Evolutionary conservation across 2,797 vertebrate species (phyloP), one percentile per base, ranked within the genome.

Genomic region (Alauda arvensis): DNA sequence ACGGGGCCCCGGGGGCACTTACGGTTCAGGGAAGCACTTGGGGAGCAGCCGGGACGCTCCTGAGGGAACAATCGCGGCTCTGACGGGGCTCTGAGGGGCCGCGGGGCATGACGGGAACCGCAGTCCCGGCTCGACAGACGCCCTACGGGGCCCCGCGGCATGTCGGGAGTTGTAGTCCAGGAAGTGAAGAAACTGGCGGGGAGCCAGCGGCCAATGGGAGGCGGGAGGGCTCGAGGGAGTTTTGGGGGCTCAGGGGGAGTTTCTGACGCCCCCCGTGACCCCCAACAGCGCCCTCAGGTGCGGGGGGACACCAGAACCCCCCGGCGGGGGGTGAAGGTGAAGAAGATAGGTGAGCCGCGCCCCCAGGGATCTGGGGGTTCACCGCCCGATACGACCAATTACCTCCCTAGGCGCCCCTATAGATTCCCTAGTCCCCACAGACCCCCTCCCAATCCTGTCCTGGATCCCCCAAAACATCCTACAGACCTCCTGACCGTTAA

Each of bases 31-130:
- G 21, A 14, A 68, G 46, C 39, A 6, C 31, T 3, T 8, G 14
- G 18, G 26, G 26, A 17, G 14, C 55, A 8, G 25, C n/a, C 3
- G 70, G 43, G 43, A 26, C 17, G 34, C 10, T 1, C 1, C 40
- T 13, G 0, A 4, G 3, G 17, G 20, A 3, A 3, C 12, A 59
- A 4, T 1, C 26, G 21, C 14, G 11, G 11, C 55, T 3, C n/a
- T 2, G 6, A 9, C 6, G 5, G 33, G 6, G 7, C 74, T 26
- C 8, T 8, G 40, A 0, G 5, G 5, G 21, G 26, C 40, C 34
- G 42, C 42, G 24, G 14, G 9, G 33, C 61, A 39, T 6, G 23
- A 46, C 28, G 42, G 61, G 61, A 65, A 4, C 6, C 28, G 28
- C 51, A 55, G 28, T 14, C 33, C 28, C 42, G 18, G 33, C 51